Percentiles rank a stretch among this genome's conserved stretches.
These are phyloP conservation scores for Neoscelio sp. DNA, from an alignment of 2,888 invertebrate genomes.

Conservation along the genomic window DNA sequence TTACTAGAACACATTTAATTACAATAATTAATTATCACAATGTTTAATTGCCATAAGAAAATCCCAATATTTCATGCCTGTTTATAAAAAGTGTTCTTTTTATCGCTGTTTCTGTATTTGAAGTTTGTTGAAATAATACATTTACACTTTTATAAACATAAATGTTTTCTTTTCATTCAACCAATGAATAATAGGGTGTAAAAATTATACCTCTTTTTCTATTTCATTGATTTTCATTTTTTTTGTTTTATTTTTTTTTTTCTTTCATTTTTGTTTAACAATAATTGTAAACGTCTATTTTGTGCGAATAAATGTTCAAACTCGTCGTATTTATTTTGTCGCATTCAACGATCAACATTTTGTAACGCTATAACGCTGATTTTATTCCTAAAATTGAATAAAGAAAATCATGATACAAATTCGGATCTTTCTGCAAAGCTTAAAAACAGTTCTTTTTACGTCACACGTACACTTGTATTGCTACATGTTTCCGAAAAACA, in stretches of 20 bases:
- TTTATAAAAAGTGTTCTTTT: neutral
- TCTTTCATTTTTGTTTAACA: conserved; percentile 17
- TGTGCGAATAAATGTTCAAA: conserved; percentile 30
- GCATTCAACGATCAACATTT: conserved; percentile 29
- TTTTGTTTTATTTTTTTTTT: neutral
- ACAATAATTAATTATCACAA: neutral
- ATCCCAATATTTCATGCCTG: too few species aligned
- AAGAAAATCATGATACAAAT: conserved; percentile 2
- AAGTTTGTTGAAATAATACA: conserved; percentile 18
- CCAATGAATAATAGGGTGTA: too few species aligned
- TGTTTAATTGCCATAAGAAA: neutral
- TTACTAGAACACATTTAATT: conserved; percentile 85
- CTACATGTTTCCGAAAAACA: too few species aligned
- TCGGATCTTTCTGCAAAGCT: conserved; percentile 3
- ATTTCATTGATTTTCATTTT: conserved; percentile 11
- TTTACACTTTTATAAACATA: conserved; percentile 38
- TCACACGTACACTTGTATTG: neutral
- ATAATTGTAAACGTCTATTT: conserved; percentile 24
- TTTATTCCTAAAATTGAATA: neutral
- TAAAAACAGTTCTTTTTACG: too few species aligned
- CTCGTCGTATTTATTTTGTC: too few species aligned
- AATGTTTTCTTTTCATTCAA: neutral
- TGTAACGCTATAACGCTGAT: conserved; percentile 1
- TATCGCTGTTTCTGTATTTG: neutral
- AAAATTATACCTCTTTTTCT: too few species aligned